These are phyloP conservation scores for Sphecodes monilicornis DNA, from an alignment of 2,888 invertebrate species.

Conservation along the genomic window DNA sequence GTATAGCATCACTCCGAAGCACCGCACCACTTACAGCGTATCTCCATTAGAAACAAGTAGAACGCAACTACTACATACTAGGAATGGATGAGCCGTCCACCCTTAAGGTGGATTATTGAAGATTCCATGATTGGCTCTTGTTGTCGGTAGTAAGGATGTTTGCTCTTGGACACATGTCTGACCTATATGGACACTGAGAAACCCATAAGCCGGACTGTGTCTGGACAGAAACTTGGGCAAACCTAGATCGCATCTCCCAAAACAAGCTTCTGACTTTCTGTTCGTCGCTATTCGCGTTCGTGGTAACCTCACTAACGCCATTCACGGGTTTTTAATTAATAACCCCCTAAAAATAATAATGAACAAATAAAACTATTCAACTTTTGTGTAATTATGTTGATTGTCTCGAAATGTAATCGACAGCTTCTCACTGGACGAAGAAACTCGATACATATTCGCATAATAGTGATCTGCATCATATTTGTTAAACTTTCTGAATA, in stretches of 20 bases:
- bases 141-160: constrained; percentile 4
- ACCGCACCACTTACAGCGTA: neutral
- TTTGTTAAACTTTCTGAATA: too few species aligned
- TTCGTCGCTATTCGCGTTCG: neutral
- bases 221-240: constrained; percentile 3
- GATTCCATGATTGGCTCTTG: constrained; percentile 10
- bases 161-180: constrained; percentile 8
- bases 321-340: neutral
- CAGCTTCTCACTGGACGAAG: too few species aligned
- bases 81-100: neutral
- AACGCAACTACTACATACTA: neutral
- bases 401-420: too few species aligned
- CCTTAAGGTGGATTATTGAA: neutral
- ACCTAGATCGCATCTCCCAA: neutral
- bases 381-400: neutral
- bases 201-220: constrained; percentile 4
- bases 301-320: neutral
- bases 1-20: neutral
- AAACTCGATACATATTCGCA: too few species aligned
- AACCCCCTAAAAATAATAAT: neutral
- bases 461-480: too few species aligned
- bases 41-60: constrained; percentile 6
- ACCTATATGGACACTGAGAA: neutral
- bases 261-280: neutral
- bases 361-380: neutral